A percentile compares a stretch with the other conserved stretches of the same genome.
Conservation (phyloP, 2,888 invertebrate genomes). For the Polydrusus pterygomalis region DNA sequence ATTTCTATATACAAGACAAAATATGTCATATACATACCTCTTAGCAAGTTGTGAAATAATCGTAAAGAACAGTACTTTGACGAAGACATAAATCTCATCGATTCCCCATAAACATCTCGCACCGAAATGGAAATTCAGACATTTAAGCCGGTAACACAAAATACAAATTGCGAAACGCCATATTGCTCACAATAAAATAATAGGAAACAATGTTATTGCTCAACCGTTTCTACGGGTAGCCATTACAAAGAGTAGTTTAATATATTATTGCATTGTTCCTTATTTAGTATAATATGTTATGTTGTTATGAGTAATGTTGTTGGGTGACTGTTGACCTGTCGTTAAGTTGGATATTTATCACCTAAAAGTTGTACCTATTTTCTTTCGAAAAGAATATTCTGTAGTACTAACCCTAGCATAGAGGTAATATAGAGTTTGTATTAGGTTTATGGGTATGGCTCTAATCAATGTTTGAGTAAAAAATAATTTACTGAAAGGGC, state of each 20-base stretch:
- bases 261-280: slow-evolving; percentile 31
- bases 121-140: slow-evolving; percentile 26
- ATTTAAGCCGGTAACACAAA: slow-evolving; percentile 3
- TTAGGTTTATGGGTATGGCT: too few relatives aligned
- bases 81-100: slow-evolving; percentile 18
- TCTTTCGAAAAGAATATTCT: too few relatives aligned
- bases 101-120: slow-evolving; percentile 18
- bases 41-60: slow-evolving; percentile 8
- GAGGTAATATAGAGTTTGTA: too few relatives aligned
- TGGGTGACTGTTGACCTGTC: slow-evolving; percentile 26
- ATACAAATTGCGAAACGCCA: slow-evolving; percentile 21
- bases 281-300: slow-evolving; percentile 23
- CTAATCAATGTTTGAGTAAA: too few relatives aligned
- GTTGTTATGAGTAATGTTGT: slow-evolving; percentile 32
- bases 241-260: slow-evolving; percentile 1
- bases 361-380: too few relatives aligned
- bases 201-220: slow-evolving; percentile 18
- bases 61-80: not conserved
- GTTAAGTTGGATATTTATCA: not conserved
- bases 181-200: slow-evolving; percentile 30
- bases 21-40: slow-evolving; percentile 3
- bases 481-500: too few relatives aligned
- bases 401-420: too few relatives aligned
- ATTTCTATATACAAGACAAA: slow-evolving; percentile 5
- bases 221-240: slow-evolving; percentile 1